phyloP scores from a whole-genome alignment of 2,888 invertebrate species.

The Orthosia incerta region DNA sequence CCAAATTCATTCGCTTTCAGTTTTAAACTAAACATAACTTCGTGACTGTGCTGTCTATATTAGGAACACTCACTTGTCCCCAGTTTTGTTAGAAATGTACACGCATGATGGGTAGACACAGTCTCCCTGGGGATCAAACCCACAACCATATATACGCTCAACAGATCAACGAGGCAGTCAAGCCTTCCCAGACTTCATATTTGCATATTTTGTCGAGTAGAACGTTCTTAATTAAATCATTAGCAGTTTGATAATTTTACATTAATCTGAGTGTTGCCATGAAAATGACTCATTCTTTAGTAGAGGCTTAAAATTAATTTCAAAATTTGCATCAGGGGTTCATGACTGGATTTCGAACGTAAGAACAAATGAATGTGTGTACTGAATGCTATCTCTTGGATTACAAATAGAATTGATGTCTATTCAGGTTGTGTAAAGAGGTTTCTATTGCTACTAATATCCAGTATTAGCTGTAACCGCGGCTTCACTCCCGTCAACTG shows the following conservation, averaged over 20 bases:
- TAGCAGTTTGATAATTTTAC: slow-evolving; percentile 1
- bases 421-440: background rate
- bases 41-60: background rate
- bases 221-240: background rate
- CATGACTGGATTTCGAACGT: slow-evolving; percentile 1
- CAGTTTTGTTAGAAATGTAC: background rate
- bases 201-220: background rate
- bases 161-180: background rate
- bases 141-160: background rate
- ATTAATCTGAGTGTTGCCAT: background rate
- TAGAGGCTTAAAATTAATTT: background rate
- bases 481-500: no score
- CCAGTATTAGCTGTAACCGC: no score
- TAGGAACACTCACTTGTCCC: background rate
- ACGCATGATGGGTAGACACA: background rate
- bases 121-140: background rate
- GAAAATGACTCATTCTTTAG: slow-evolving; percentile 15
- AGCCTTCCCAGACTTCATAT: background rate
- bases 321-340: slow-evolving; percentile 2
- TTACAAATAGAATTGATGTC: background rate
- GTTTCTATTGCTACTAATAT: no score
- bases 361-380: background rate
- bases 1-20: background rate
- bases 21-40: background rate
- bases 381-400: background rate